Base-by-base conservation (phyloP, 2,797 vertebrate genomes). In the Paedocypris micromegethes region DNA sequence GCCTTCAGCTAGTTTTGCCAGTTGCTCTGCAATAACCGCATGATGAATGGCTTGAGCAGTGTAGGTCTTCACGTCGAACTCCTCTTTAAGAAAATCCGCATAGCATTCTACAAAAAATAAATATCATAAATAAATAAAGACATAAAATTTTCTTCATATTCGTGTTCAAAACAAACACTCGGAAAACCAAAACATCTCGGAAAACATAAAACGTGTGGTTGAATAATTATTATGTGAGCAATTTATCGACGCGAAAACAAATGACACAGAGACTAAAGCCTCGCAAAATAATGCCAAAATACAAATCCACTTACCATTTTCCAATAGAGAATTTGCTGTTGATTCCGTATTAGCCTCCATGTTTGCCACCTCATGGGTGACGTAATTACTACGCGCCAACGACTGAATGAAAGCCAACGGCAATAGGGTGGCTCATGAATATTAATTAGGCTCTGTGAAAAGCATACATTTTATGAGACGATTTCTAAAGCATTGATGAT, bases 21-120 rank as follows among this genome's bases (percentile, higher is more conserved):
- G 86, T 9, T 98, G 95, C 76, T 98, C 94, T 9, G 93, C 91
- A 64, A 98, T 96, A 68, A 97, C 85, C 64, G 96, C 95, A 83
- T 92, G 93, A 79, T 98, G 94, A 73, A 99, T 95, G 42, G 92
- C 94, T 62, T 93, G 94, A 3, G 94, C 94, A 0, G 96, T 96
- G 50, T 97, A 96, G 0, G 88, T 89, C 86, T 97, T 98, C 56
- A 93, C 94, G 72, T 99, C 95, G 75, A 99, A 98, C 45, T 90
- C 90, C 51, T 94, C 92, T 0, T 79, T 83, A 75, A 96, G 86
- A 83, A 99, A 99, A 41, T 94, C 95, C 4, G 78, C 50, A 0
- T 93, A 99, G 77, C 91, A 95, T 23, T 94, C 96, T 99, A 77
- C 2, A 73, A 74, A 75, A 44, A 55, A 53, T 39, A 68, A 2